These are phyloP conservation scores for Tiliacea aurago DNA, from an alignment of 2,888 invertebrate genomes.

Conservation along the genomic window DNA sequence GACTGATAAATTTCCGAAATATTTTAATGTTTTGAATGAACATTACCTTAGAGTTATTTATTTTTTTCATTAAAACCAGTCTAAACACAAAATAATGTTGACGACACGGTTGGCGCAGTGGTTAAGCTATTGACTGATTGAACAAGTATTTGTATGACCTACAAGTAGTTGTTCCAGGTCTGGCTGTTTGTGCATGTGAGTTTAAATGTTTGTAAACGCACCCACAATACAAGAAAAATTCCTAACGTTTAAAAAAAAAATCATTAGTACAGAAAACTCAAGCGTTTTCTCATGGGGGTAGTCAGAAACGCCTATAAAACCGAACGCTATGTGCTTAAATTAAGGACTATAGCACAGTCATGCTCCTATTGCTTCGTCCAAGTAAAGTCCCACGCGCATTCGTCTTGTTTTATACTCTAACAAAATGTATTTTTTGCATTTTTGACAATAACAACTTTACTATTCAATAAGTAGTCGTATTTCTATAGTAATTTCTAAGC, in stretches of 20 bases:
- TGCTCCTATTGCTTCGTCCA: background rate
- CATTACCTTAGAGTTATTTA: background rate
- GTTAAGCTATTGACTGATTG: no score
- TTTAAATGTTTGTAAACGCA: no score
- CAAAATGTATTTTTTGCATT: no score
- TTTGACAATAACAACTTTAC: background rate
- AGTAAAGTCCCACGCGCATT: no score
- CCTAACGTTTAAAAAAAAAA: no score
- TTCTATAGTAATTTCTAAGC: background rate
- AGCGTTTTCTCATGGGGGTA: background rate
- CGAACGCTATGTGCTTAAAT: background rate
- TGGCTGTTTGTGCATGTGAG: no score
- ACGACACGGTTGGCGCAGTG: no score
- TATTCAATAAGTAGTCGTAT: background rate
- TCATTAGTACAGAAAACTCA: background rate
- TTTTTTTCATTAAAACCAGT: no score
- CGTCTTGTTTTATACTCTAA: no score
- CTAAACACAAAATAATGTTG: background rate
- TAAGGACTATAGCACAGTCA: background rate
- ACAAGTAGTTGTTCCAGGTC: no score
- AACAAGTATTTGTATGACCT: no score
- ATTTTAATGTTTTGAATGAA: background rate
- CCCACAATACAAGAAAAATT: no score
- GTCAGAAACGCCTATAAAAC: background rate
- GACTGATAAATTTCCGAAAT: background rate